A percentile compares a stretch with the other conserved stretches of the same genome.
These are phyloP conservation scores for Sisor rabdophorus DNA, from an alignment of 2,113 vertebrate genomes.

Conservation along the genomic window DNA sequence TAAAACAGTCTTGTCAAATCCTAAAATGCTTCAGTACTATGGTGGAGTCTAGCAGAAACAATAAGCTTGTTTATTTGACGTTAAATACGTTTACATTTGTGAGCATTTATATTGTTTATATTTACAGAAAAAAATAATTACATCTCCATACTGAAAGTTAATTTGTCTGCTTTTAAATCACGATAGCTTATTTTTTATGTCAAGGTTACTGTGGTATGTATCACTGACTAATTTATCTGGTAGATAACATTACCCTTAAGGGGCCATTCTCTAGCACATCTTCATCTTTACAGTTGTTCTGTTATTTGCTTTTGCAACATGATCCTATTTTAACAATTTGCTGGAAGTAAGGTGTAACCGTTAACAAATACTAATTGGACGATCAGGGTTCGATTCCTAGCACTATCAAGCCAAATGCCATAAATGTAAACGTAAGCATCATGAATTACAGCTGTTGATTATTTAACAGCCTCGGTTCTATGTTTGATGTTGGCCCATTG, in stretches of 20 bases:
- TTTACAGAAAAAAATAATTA: background rate
- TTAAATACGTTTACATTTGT: background rate
- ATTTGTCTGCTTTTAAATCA: background rate
- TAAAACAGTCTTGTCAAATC: background rate
- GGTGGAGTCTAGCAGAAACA: background rate
- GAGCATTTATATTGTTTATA: background rate
- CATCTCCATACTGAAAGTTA: background rate
- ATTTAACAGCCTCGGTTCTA: no score
- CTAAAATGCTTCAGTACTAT: background rate
- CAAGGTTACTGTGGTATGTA: background rate
- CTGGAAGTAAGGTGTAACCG: no score
- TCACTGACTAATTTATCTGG: background rate
- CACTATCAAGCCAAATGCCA: background rate
- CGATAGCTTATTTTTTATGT: background rate
- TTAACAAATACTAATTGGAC: no score
- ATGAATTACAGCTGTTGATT: no score
- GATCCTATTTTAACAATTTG: constrained; percentile 8
- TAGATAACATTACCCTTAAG: background rate
- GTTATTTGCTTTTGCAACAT: background rate
- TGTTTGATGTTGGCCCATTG: no score
- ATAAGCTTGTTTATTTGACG: background rate
- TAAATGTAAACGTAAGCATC: no score
- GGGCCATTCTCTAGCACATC: background rate
- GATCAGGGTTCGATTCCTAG: no score
- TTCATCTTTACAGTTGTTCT: background rate